These are phyloP conservation scores for Andrena minutula DNA, from an alignment of 2,888 invertebrate genomes.

Conservation along the genomic window DNA sequence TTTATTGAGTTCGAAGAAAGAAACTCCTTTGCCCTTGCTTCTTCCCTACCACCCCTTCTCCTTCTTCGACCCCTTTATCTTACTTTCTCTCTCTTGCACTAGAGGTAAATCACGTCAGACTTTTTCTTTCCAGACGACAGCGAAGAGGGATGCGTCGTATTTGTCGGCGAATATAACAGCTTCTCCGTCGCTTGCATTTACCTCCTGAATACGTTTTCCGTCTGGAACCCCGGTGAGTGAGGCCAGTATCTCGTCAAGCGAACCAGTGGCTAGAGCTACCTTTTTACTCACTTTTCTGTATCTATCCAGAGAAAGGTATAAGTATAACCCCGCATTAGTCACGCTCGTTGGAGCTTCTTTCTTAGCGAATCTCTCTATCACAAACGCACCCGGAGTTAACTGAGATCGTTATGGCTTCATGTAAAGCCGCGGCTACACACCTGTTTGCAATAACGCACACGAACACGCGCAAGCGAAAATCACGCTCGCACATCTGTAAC, in stretches of 20 bases:
- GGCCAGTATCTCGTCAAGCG: slow-evolving; percentile 50
- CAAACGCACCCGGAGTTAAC: slow-evolving; percentile 68
- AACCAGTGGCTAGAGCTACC: slow-evolving; percentile 38
- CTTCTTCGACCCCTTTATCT: background rate
- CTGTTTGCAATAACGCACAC: too few relatives aligned
- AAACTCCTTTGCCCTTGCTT: background rate
- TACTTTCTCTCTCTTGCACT: slow-evolving; percentile 8
- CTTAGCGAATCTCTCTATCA: slow-evolving; percentile 69
- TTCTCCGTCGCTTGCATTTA: slow-evolving; percentile 50
- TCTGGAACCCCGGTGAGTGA: slow-evolving; percentile 45
- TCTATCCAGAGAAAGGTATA: slow-evolving; percentile 59
- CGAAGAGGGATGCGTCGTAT: slow-evolving; percentile 74
- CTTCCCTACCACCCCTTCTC: background rate
- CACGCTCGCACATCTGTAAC: too few relatives aligned
- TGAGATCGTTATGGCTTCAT: slow-evolving; percentile 49
- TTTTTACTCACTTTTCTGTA: slow-evolving; percentile 40
- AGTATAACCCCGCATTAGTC: slow-evolving; percentile 72
- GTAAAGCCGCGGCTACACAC: slow-evolving; percentile 2
- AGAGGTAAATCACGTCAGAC: slow-evolving; percentile 4
- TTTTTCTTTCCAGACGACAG: slow-evolving; percentile 46
- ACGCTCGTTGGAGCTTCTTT: slow-evolving; percentile 75
- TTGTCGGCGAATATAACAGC: slow-evolving; percentile 70
- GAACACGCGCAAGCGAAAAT: too few relatives aligned
- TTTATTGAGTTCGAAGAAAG: background rate
- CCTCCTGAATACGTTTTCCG: slow-evolving; percentile 67